phyloP scores from a whole-genome alignment of 2,888 invertebrate genomes.

The Abrostola triplasia region DNA sequence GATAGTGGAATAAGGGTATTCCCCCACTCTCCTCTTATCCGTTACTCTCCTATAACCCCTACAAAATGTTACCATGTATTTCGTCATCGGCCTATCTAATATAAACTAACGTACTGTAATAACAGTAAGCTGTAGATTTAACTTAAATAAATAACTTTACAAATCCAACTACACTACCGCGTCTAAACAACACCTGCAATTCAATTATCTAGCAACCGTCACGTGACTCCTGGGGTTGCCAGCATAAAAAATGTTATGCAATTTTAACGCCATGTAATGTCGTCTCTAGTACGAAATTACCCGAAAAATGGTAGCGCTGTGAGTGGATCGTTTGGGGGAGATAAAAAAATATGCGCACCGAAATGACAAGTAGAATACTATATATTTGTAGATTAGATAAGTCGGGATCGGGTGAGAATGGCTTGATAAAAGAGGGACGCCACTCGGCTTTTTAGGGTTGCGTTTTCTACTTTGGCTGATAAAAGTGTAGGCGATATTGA shows the following conservation, averaged over 20 bases:
- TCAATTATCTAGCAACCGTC: slow-evolving; percentile 19
- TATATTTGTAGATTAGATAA: slow-evolving; percentile 71
- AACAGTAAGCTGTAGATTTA: too few species aligned
- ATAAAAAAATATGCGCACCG: slow-evolving; percentile 75
- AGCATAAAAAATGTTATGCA: slow-evolving; percentile 58
- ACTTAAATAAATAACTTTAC: neutral
- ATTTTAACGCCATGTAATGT: slow-evolving; percentile 60
- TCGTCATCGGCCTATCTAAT: too few species aligned
- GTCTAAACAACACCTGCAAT: slow-evolving; percentile 15
- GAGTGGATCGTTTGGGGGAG: slow-evolving; percentile 62
- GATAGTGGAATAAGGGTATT: too few species aligned
- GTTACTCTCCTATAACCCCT: too few species aligned
- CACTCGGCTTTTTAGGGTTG: slow-evolving; percentile 22
- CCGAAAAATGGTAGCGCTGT: slow-evolving; percentile 56
- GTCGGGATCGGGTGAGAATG: slow-evolving; percentile 47
- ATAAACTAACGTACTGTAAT: too few species aligned
- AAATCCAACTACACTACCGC: neutral
- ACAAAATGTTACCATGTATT: too few species aligned
- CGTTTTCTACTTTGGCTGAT: slow-evolving; percentile 16
- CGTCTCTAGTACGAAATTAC: slow-evolving; percentile 66
- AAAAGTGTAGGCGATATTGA: neutral
- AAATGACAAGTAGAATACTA: slow-evolving; percentile 63
- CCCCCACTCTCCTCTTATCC: too few species aligned
- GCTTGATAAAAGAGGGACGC: slow-evolving; percentile 31
- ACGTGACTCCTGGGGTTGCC: slow-evolving; percentile 20